phyloP scores from a whole-genome alignment of 2,888 invertebrate species.

The Apamea crenata region DNA sequence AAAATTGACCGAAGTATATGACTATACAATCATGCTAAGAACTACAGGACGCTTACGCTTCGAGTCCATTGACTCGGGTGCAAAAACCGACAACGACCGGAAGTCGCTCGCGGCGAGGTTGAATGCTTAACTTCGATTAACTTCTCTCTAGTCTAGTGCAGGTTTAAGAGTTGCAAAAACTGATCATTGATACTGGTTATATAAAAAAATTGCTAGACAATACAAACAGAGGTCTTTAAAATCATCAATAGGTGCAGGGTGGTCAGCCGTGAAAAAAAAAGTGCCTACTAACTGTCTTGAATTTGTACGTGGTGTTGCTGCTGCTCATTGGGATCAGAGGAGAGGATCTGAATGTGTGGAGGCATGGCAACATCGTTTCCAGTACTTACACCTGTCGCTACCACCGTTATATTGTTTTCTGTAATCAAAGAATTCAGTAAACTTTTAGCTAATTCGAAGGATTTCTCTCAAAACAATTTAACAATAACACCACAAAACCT shows the following conservation, averaged over 20 bases:
- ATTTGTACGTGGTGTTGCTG: constrained; percentile 86
- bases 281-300: constrained; percentile 83
- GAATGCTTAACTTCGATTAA: neutral
- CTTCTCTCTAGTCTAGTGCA: neutral
- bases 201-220: neutral
- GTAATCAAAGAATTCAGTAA: constrained; percentile 60
- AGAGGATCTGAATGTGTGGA: constrained; percentile 88
- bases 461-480: neutral
- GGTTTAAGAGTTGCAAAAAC: neutral
- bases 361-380: constrained; percentile 86
- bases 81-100: neutral
- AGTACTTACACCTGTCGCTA: constrained; percentile 85
- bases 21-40: neutral
- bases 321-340: constrained; percentile 83
- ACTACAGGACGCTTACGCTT: neutral
- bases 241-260: neutral
- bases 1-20: neutral
- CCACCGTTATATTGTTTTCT: constrained; percentile 91
- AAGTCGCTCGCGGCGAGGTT: neutral
- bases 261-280: neutral
- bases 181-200: neutral
- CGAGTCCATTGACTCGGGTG: neutral
- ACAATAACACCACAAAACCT: too few relatives aligned
- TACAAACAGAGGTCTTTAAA: constrained; percentile 4
- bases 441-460: neutral